Evolutionary conservation across 2,888 invertebrate species (phyloP), one percentile per base, ranked within the genome.

Genomic region (Ophioninae sp.): DNA sequence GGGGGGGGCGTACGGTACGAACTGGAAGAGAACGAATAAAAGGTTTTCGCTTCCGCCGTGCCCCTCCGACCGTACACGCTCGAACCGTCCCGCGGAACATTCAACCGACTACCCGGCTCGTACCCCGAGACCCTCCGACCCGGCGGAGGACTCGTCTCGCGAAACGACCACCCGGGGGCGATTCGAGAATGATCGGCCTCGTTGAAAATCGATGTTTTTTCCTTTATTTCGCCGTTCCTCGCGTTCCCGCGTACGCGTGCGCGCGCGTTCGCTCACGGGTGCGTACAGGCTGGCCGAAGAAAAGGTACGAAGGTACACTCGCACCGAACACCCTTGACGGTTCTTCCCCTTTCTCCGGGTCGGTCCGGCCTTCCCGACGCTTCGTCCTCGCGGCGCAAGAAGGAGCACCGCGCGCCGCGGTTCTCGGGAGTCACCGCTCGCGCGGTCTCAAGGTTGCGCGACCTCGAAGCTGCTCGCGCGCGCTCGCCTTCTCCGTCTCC

Each of bases 401-500:
- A 39, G 39, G 39, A 57, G 44, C 67, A 82, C 85, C 85, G 83
- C 83, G 82, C 84, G 86, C 81, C 81, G 30, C 30, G 1, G 30
- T 79, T 67, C 59, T 74, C 30, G 83, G 83, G 86, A 82, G 85
- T 85, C 87, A 88, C 88, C 88, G 87, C 88, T 88, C 88, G 88
- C 87, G 85, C 88, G 83, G 86, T 88, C 87, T 87, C 88, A 88
- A 89, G 88, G 89, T 88, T 88, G 85, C 85, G 84, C 80, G 83
- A 82, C 84, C 83, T 84, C 79, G 79, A 73, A 65, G 78, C 79
- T 84, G 81, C 76, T 70, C 84, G 79, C 79, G 72, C 70, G 74
- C 74, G 67, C 73, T 59, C 65, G 20, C 7, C 30, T 30, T 65
- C 78, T 64, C 70, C 39, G 30, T 70, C 65, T 65, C 21, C 64